Conservation (phyloP, 2,888 invertebrate genomes). For the Acanthococcus lagerstroemiae region DNA sequence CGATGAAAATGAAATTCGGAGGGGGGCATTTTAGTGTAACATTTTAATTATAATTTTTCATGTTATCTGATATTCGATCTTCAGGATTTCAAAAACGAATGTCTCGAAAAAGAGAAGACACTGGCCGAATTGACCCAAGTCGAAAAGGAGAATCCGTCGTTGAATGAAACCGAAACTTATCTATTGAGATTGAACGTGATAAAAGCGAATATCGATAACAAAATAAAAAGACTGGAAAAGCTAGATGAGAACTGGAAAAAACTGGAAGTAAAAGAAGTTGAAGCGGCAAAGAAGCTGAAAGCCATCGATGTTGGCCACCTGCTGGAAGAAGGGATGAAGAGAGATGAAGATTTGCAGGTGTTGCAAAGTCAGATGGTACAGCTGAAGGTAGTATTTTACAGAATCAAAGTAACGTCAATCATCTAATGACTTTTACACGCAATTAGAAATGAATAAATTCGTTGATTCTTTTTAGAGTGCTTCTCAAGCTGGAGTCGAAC, state of each 20-base stretch:
- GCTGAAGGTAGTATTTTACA: constrained; percentile 28
- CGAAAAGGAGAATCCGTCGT: constrained; percentile 64
- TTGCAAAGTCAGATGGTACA: constrained; percentile 32
- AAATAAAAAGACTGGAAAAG: constrained; percentile 66
- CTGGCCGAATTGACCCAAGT: constrained; percentile 63
- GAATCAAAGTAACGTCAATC: background rate
- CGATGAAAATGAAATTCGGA: background rate
- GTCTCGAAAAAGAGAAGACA: constrained; percentile 62
- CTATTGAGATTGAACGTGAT: constrained; percentile 67
- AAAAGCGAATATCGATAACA: constrained; percentile 67
- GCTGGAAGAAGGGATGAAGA: constrained; percentile 13
- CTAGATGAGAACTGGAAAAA: constrained; percentile 69
- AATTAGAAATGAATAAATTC: too few species aligned
- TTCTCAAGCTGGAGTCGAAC: constrained; percentile 17
- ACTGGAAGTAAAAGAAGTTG: constrained; percentile 65
- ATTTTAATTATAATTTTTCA: constrained; percentile 3
- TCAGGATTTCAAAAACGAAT: constrained; percentile 60
- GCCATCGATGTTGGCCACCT: constrained; percentile 41
- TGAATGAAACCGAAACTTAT: constrained; percentile 54
- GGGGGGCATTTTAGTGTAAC: background rate
- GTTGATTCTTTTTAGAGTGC: constrained; percentile 7
- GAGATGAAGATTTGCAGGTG: constrained; percentile 20
- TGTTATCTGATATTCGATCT: constrained; percentile 33
- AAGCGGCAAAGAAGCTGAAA: constrained; percentile 66
- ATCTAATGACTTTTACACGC: background rate